Conservation (phyloP, 2,113 vertebrate genomes). For the Odocoileus virginianus region DNA sequence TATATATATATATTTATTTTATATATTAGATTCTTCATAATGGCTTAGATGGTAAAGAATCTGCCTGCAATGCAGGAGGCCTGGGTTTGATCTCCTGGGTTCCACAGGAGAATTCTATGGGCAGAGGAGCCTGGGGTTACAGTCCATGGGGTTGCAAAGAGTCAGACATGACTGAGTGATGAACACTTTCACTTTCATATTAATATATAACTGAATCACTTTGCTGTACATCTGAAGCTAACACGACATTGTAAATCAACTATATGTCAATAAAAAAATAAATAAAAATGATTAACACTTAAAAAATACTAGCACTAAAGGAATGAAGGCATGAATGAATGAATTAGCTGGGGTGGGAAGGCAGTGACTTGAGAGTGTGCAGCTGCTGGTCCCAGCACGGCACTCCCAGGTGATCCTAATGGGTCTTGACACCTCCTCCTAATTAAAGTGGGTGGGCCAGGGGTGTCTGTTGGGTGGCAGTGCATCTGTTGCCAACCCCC, state of each 20-base stretch:
- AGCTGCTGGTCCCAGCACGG: accelerated
- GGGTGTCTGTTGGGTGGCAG: accelerated
- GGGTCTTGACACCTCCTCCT: background rate
- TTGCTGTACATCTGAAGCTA: background rate
- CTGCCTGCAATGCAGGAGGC: background rate
- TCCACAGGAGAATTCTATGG: background rate
- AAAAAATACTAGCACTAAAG: background rate
- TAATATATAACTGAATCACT: background rate
- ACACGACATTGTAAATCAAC: background rate
- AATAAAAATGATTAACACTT: background rate
- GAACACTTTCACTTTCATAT: background rate
- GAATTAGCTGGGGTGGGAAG: background rate
- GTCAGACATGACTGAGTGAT: accelerated
- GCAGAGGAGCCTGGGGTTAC: background rate
- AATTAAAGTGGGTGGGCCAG: background rate
- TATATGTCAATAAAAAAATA: background rate
- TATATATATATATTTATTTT: background rate
- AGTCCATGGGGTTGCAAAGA: background rate
- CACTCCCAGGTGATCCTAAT: background rate
- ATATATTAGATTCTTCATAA: background rate
- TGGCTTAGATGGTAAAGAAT: background rate
- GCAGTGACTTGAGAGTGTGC: accelerated
- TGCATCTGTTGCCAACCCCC: background rate
- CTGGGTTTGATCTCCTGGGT: background rate
- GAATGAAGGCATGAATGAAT: background rate